Evolutionary conservation across 2,113 vertebrate genomes (phyloP), one percentile per base, ranked within the genome.

Genomic region (Engraulis encrasicolus): DNA sequence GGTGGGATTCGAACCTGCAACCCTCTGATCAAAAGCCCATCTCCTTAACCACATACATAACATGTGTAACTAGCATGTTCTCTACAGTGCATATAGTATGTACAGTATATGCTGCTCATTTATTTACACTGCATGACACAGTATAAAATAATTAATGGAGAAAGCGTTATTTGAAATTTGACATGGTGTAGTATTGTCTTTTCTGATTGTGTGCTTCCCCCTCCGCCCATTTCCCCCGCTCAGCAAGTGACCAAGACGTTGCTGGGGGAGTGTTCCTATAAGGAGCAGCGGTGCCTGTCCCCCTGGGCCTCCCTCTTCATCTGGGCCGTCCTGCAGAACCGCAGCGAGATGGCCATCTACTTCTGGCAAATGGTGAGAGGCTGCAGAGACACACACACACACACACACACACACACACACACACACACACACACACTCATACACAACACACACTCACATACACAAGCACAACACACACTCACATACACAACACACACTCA

Each of bases 361-460:
- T 97, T 97, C 92, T 97, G 97, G 97, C 96, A 97, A 90, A 97
- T 96, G 95, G 96, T 97, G n/a, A n/a, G n/a, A n/a, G n/a, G n/a
- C n/a, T n/a, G n/a, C n/a, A n/a, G n/a, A n/a, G n/a, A 90, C 95
- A 88, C 1, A 20, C 3, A 6, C 48, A 66, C 48, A 23, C 7
- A 31, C 15, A 37, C 50, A 78, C 34, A 18, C 66, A 77, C n/a
- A 18, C 48, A 19, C 37, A 40, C 17, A 34, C 12, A 40, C 77
- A 31, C 40, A 45, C 40, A 58, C 5, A 19, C 54, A n/a, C 66
- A 18, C 23, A 34, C 2, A 14, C 27, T 17, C 1, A 31, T 27
- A 5, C 66, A 11, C 17, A 34, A 0, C 31, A 14, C 45, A 20
- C 23, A 50, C 1, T 18, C 23, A 77, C 23, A 34, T 31, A n/a